Evolutionary conservation across 2,113 vertebrate species (phyloP), one percentile per base, ranked within the genome.

Genomic region (Copsychus sechellarum): DNA sequence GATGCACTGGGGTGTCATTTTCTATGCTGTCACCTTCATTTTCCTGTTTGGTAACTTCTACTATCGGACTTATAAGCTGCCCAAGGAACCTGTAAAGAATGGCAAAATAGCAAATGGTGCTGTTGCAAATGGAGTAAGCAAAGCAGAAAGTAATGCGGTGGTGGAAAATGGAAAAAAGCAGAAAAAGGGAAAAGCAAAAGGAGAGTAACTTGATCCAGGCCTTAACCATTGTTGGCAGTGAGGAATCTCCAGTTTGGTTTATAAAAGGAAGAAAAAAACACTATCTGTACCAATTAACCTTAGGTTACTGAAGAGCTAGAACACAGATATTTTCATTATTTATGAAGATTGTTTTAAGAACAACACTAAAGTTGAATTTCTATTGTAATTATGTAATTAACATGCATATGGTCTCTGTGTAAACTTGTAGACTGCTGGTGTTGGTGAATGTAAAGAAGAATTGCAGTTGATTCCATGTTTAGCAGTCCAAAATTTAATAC

Each of bases 1-100:
- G 99, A 99, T 99, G 99, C 99, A 99, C 97, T 99, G 99, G 98
- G 98, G 99, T 86, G 98, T 99, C 43, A 99, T 99, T 87, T 98
- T 98, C 98, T 99, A 99, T 29, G 99, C 99, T 42, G 84, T 99
- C 97, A 99, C 99, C 97, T 99, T 99, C 98, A 99, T 99, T 82
- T 82, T 99, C 88, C 98, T 99, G 89, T 99, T 99, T 78, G 99
- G 98, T 82, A 99, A 99, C 98, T 99, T 99, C 98, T 99, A 99
- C 96, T 98, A 99, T 97, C 99, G 99, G 98, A 99, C 99, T 87
- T 99, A 99, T 93, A 99, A 99, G 70, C 91, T 97, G 94, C 99
- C 99, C 79, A 98, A 98, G 69, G 98, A 98, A 85, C 62, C 97
- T 4, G 70, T 98, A 93, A 99, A 98, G 97, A 96, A 98, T 16